Conservation (phyloP, 2,888 invertebrate genomes). For the Bugulina stolonifera region DNA sequence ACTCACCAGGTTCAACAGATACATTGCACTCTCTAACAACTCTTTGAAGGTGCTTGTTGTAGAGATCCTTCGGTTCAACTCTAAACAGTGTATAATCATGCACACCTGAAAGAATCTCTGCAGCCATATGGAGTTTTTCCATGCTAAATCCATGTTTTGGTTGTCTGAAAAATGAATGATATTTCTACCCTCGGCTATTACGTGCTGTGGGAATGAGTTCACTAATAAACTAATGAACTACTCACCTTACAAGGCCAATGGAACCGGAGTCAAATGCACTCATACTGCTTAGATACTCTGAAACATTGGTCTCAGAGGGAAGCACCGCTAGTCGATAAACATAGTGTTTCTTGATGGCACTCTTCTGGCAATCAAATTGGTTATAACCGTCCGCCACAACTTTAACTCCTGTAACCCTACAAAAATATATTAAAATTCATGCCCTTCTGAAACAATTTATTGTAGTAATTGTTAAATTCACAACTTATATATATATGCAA, state of each 20-base stretch:
- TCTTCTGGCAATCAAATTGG: neutral
- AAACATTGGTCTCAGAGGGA: neutral
- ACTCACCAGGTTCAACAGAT: neutral
- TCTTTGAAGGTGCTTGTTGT: neutral
- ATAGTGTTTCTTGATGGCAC: neutral
- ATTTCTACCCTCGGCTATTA: too few species aligned
- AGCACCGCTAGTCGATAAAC: neutral
- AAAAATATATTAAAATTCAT: too few species aligned
- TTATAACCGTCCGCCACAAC: neutral
- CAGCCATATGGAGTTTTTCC: neutral
- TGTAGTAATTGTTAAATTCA: too few species aligned
- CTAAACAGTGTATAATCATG: slow-evolving; percentile 14
- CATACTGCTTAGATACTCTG: neutral
- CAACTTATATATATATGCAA: too few species aligned
- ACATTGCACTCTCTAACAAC: neutral
- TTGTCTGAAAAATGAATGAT: too few species aligned
- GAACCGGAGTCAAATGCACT: neutral
- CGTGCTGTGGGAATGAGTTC: too few species aligned
- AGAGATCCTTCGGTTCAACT: neutral
- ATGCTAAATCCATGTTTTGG: slow-evolving; percentile 1
- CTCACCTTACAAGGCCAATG: neutral
- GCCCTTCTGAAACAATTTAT: too few species aligned
- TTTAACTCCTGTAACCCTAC: neutral
- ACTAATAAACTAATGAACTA: too few species aligned
- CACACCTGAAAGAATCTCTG: neutral